Evolutionary conservation across 1,140 invertebrate species (phyloP).

Genomic region (Nixonia krombeini): DNA sequence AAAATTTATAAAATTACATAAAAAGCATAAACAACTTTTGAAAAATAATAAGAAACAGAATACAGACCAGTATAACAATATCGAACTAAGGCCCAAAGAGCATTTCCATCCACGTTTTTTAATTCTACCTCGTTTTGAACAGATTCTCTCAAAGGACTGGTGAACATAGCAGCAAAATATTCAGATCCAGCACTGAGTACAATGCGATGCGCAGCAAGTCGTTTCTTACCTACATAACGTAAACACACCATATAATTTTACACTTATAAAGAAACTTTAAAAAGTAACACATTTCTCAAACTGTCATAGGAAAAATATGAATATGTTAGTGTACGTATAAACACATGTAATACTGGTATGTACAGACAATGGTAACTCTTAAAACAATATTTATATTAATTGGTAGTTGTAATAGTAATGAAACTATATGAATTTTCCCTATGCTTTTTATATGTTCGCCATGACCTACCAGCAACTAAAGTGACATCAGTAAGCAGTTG

Average conservation of each 20-base stretch:
- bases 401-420: too few species aligned
- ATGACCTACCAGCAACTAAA: constrained; percentile 81
- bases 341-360: too few species aligned
- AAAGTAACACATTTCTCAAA: constrained; percentile 12
- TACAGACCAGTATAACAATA: constrained; percentile 89
- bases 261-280: constrained; percentile 28
- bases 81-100: constrained; percentile 84
- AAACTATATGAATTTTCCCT: too few species aligned
- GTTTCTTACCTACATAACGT: constrained; percentile 71
- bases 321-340: too few species aligned
- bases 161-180: constrained; percentile 97
- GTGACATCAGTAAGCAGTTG: constrained; percentile 86
- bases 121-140: constrained; percentile 86
- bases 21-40: too few species aligned
- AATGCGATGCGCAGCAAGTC: constrained; percentile 78
- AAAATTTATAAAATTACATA: too few species aligned
- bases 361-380: too few species aligned
- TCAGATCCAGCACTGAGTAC: constrained; percentile 92
- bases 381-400: too few species aligned
- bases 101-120: constrained; percentile 87
- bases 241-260: too few species aligned
- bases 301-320: not conserved
- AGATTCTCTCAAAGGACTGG: constrained; percentile 87
- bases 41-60: too few species aligned
- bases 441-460: too few species aligned